Evolutionary conservation across 2,797 vertebrate species (phyloP), one percentile per base, ranked within the genome.

Genomic region (Cynodonichthys magdalenae): DNA sequence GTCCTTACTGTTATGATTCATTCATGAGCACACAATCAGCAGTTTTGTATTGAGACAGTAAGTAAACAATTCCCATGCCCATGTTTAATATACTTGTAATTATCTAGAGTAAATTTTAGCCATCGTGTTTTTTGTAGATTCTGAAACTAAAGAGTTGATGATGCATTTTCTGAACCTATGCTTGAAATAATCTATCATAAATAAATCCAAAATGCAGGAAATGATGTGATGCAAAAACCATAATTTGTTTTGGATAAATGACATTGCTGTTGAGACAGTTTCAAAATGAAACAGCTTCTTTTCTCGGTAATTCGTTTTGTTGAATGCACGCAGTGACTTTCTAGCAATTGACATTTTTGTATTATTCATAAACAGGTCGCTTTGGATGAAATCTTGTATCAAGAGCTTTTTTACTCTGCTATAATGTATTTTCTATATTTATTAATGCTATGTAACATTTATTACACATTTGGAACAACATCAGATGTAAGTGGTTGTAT

Each of bases 311-410:
- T 65, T 66, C 19, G 34, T 67, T 66, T 55, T 1, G 42, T 55
- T 59, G 51, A 49, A 28, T 56, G 31, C 19, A 53, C 24, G 45
- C 39, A 56, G 20, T 39, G 18, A 20, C 48, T 46, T 63, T 52
- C 65, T 61, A 65, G 71, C 59, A 60, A 59, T 34, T 39, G 66
- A 47, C 10, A 42, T 10, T 15, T 69, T 49, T 79, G 50, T 56
- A 47, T 69, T 63, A 67, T 69, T 75, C 20, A 69, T 39, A 63
- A 31, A n/a, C 15, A 18, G 45, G 20, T 68, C 44, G 36, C 48
- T 1, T 15, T 28, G 54, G 31, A 61, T 24, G 18, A 52, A 66
- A n/a, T 29, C 36, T 47, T 31, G 8, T 6, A 20, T 29, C 34
- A 12, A n/a, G 41, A 51, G 41, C n/a, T 12, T 17, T 48, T 20